phyloP scores from a whole-genome alignment of 1,140 invertebrate species.

The Drosophila kepulauana region DNA sequence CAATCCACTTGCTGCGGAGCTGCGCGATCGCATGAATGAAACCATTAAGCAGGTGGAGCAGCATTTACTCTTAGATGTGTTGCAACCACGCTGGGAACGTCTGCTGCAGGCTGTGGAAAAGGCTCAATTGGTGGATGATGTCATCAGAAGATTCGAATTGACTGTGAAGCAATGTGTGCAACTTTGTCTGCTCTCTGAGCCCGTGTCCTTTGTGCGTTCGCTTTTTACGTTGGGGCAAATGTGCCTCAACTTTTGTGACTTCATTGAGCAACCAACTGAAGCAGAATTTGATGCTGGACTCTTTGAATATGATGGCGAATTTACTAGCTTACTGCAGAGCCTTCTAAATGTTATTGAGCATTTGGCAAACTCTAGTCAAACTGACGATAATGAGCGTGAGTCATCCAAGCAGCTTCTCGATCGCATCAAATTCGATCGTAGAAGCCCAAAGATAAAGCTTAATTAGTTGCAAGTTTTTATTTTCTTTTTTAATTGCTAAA shows the following conservation, averaged over 20 bases:
- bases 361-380: constrained; percentile 20
- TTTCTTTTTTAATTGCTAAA: background rate
- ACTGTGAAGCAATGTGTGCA: constrained; percentile 39
- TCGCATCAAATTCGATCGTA: constrained; percentile 34
- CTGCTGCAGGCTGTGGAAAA: constrained; percentile 14
- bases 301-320: constrained; percentile 49
- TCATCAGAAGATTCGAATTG: constrained; percentile 32
- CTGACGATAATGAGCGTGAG: constrained; percentile 9
- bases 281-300: constrained; percentile 11
- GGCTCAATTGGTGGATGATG: constrained; percentile 48
- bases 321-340: constrained; percentile 31
- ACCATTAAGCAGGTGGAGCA: constrained; percentile 55
- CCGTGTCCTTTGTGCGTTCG: constrained; percentile 47
- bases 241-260: constrained; percentile 61
- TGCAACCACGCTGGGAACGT: constrained; percentile 47
- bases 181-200: constrained; percentile 37
- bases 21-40: constrained; percentile 46
- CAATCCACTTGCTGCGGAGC: background rate
- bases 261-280: constrained; percentile 11
- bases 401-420: constrained; percentile 49
- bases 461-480: background rate
- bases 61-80: constrained; percentile 51
- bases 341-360: constrained; percentile 54
- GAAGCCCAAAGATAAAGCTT: too few relatives aligned
- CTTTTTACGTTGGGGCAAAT: constrained; percentile 59